Conservation (phyloP, 2,797 vertebrate species). For the Pantherophis alleghaniensis region DNA sequence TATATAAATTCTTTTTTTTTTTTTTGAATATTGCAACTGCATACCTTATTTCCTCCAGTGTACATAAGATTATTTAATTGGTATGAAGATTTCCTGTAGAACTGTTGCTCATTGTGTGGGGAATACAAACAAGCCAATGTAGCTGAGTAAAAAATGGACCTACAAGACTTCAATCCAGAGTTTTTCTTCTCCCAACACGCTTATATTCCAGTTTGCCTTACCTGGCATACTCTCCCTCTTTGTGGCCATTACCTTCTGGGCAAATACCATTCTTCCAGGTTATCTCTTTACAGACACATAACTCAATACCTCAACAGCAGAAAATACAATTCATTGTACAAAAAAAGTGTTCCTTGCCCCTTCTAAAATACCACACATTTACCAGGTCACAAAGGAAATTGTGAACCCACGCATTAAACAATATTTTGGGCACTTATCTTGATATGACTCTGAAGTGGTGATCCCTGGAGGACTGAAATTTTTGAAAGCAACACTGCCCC, state of each 20-base stretch:
- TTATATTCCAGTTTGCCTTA: no score
- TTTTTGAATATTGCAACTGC: background rate
- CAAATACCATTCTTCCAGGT: background rate
- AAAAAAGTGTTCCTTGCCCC: background rate
- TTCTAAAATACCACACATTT: background rate
- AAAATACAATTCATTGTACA: background rate
- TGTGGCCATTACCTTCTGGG: background rate
- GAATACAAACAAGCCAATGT: background rate
- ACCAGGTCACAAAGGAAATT: background rate
- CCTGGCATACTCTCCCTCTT: background rate
- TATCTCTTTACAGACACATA: background rate
- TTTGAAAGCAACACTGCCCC: background rate
- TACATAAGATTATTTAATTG: background rate
- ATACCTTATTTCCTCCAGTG: background rate
- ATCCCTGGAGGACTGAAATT: background rate
- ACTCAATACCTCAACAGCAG: background rate
- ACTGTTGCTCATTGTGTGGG: background rate
- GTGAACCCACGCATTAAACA: background rate
- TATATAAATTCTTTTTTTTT: background rate
- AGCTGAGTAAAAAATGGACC: background rate
- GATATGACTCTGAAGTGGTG: background rate
- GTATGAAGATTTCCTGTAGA: background rate
- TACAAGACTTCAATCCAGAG: background rate
- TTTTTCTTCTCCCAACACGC: background rate
- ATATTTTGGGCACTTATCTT: background rate